phyloP scores from a whole-genome alignment of 2,113 vertebrate species.

The Mus musculus region GRCm39 chr5:64444501-64445000 shows the following conservation, averaged over 20 bases:
- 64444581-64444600: background rate
- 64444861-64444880: background rate
- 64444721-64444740: background rate
- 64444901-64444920: background rate
- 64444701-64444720: background rate
- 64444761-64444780: background rate
- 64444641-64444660: background rate
- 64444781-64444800: accelerated
- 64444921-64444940: background rate
- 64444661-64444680: background rate
- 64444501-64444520: background rate
- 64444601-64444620: too few species aligned
- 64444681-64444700: background rate
- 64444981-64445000: background rate
- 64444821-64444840: background rate
- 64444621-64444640: background rate
- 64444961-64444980: too few species aligned
- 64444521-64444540: background rate
- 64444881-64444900: background rate
- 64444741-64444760: background rate
- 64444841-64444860: background rate
- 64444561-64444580: background rate
- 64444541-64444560: background rate
- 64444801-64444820: background rate
- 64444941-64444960: background rate